Evolutionary conservation across 2,797 vertebrate species (phyloP), one percentile per base, ranked within the genome.

Genomic region (Coranthus polyacanthus): DNA sequence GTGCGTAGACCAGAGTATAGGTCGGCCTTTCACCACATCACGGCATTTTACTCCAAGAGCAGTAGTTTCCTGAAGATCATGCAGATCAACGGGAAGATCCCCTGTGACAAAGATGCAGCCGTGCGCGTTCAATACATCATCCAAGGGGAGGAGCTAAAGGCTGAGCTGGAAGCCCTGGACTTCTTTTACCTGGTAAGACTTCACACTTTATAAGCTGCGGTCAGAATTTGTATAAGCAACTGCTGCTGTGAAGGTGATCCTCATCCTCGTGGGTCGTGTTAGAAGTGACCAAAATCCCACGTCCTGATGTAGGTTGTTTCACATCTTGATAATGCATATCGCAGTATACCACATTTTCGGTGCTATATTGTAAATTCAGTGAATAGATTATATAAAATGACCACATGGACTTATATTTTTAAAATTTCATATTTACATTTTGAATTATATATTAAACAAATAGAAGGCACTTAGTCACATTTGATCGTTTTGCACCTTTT

Each of bases 141-240:
- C 53, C 93, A 91, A 44, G 90, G 81, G 6, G 46, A 84, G 0
- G 93, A 91, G 22, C 92, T 95, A 3, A 59, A 29, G 5, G 51
- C 82, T 0, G 53, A n/a, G 6, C 90, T 81, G 11, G 79, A 85
- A 16, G 46, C 32, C 10, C 46, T 95, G 0, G 45, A 88, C 36
- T 94, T 96, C 89, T 95, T 91, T 78, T 96, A 95, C 56, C 44
- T 95, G 86, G 96, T 96, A 62, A 81, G 83, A 38, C 17, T 37
- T 61, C 5, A 20, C 15, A 1, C 6, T 1, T 18, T 18, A 12
- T 49, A 10, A 52, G 22, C 12, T 65, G 3, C 13, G 37, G 6
- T 21, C 20, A 38, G 12, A 17, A 7, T 44, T 37, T 4, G 20
- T 13, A 11, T 4, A 51, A 1, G 4, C 17, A 26, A 12, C 26